phyloP scores from a whole-genome alignment of 2,113 vertebrate species.

The Bucco capensis region DNA sequence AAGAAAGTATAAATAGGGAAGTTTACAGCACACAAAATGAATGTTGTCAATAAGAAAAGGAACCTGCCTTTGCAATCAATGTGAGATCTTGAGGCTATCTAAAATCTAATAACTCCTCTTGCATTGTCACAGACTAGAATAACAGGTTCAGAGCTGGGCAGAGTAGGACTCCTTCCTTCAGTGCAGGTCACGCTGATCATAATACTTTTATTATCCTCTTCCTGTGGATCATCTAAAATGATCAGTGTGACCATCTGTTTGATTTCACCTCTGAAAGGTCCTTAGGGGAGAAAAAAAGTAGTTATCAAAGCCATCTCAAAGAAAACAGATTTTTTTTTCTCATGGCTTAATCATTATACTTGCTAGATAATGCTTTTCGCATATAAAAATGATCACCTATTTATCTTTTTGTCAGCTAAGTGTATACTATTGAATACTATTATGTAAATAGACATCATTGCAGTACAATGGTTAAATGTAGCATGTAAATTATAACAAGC shows the following conservation, averaged over 20 bases:
- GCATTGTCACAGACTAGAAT: slow-evolving; percentile 88
- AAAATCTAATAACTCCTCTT: slow-evolving; percentile 86
- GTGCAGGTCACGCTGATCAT: slow-evolving; percentile 78
- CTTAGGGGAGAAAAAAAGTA: background rate
- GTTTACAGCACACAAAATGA: slow-evolving; percentile 23
- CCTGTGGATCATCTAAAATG: slow-evolving; percentile 83
- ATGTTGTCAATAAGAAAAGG: slow-evolving; percentile 27
- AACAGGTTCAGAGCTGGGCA: slow-evolving; percentile 83
- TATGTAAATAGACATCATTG: slow-evolving; percentile 15
- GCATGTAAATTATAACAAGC: background rate
- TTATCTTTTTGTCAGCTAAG: slow-evolving; percentile 42
- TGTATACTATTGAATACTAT: background rate
- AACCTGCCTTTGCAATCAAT: slow-evolving; percentile 83
- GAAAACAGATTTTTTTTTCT: background rate
- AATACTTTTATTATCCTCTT: slow-evolving; percentile 85
- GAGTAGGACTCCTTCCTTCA: slow-evolving; percentile 84
- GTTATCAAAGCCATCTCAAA: background rate
- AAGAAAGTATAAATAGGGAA: slow-evolving; percentile 17
- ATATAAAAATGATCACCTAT: background rate
- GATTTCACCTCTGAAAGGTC: slow-evolving; percentile 74
- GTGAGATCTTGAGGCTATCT: slow-evolving; percentile 81
- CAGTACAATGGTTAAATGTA: background rate
- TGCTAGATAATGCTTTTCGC: slow-evolving; percentile 19
- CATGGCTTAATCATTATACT: slow-evolving; percentile 19
- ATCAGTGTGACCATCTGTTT: slow-evolving; percentile 78